A percentile compares a stretch with the other conserved stretches of the same genome.
Conservation (phyloP, 2,888 invertebrate genomes). For the Athripsodes cinereus region DNA sequence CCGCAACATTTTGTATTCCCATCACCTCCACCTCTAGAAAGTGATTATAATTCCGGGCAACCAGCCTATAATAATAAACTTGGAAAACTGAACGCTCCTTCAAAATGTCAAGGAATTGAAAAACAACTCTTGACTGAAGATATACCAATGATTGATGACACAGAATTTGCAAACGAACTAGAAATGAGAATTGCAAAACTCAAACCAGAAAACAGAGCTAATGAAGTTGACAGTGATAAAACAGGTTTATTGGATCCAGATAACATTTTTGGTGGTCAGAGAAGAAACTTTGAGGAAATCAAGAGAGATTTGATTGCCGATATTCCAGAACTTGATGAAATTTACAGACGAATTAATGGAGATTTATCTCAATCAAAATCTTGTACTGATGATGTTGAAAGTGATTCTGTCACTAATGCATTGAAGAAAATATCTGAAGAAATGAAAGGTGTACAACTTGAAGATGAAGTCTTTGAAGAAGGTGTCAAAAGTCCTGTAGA, state of each 20-base stretch:
- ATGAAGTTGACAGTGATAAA: slow-evolving; percentile 6
- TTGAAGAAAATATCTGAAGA: slow-evolving; percentile 44
- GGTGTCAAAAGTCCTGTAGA: background rate
- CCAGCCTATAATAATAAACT: slow-evolving; percentile 16
- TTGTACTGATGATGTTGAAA: slow-evolving; percentile 41
- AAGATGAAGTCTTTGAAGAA: slow-evolving; percentile 35
- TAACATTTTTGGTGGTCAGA: slow-evolving; percentile 16
- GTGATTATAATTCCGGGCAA: slow-evolving; percentile 4
- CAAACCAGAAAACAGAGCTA: slow-evolving; percentile 28
- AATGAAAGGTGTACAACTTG: slow-evolving; percentile 38
- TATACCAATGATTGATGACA: slow-evolving; percentile 50
- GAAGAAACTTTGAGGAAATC: slow-evolving; percentile 44
- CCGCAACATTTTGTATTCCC: slow-evolving; percentile 50
- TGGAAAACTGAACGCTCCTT: slow-evolving; percentile 14
- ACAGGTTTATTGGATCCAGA: slow-evolving; percentile 18
- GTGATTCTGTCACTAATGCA: slow-evolving; percentile 49
- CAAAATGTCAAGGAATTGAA: slow-evolving; percentile 39
- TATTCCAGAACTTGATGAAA: slow-evolving; percentile 48
- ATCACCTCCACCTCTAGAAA: slow-evolving; percentile 37
- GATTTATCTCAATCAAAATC: slow-evolving; percentile 27
- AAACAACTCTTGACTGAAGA: slow-evolving; percentile 48
- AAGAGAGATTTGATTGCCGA: slow-evolving; percentile 49
- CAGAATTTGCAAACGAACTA: slow-evolving; percentile 42
- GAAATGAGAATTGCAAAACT: slow-evolving; percentile 43
- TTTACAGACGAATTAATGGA: slow-evolving; percentile 28